phyloP scores from a whole-genome alignment of 64 coral and sea anemone species.

The Montipora capricornis region DNA sequence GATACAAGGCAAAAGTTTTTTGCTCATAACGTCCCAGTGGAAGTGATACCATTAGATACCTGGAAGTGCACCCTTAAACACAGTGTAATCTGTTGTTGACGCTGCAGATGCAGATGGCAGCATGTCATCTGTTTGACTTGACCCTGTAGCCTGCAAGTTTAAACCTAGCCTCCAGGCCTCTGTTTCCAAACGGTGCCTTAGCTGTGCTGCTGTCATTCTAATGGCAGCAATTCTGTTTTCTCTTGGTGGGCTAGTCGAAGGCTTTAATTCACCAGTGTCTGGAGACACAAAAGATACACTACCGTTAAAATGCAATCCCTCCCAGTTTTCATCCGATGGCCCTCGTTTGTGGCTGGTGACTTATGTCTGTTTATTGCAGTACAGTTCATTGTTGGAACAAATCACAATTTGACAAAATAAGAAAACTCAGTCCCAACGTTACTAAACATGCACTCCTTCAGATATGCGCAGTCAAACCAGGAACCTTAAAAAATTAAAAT shows the following conservation, averaged over 20 bases:
- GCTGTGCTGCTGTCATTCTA: conserved; percentile 77
- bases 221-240: conserved; percentile 91
- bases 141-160: conserved; percentile 41
- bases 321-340: too few species aligned
- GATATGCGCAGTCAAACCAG: too few species aligned
- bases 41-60: background rate
- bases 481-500: background rate
- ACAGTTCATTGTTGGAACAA: too few species aligned
- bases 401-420: too few species aligned
- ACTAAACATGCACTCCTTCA: too few species aligned
- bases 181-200: conserved; percentile 84
- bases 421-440: too few species aligned
- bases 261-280: background rate
- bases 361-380: too few species aligned
- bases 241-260: conserved; percentile 74
- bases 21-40: too few species aligned
- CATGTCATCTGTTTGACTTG: conserved; percentile 14
- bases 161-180: conserved; percentile 92
- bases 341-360: too few species aligned
- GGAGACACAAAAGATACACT: background rate
- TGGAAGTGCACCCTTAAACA: conserved; percentile 52
- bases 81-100: conserved; percentile 8
- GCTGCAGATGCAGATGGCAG: background rate
- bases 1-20: too few species aligned
- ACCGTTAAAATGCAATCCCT: too few species aligned